phyloP scores from a whole-genome alignment of 2,888 invertebrate genomes.

The Tricholauxania praeusta region DNA sequence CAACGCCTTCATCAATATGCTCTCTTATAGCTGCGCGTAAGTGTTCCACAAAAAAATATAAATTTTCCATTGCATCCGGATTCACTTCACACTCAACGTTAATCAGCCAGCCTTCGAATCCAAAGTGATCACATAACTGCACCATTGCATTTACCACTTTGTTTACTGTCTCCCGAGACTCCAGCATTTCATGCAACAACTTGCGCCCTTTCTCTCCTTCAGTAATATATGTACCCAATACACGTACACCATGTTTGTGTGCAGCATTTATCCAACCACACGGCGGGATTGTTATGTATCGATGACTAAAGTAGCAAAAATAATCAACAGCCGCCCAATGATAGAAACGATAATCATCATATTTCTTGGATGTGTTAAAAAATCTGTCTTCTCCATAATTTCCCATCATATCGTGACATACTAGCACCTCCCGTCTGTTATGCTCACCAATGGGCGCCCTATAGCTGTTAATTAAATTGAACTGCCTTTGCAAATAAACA shows the following conservation, averaged over 20 bases:
- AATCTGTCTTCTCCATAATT: conserved; percentile 94
- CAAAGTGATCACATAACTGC: conserved; percentile 77
- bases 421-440: conserved; percentile 75
- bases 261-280: conserved; percentile 92
- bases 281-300: conserved; percentile 95
- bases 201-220: conserved; percentile 78
- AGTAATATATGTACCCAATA: conserved; percentile 93
- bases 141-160: conserved; percentile 78
- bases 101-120: conserved; percentile 97
- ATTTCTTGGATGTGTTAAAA: conserved; percentile 76
- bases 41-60: conserved; percentile 58
- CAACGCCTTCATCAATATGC: conserved; percentile 71
- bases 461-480: conserved; percentile 54
- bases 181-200: conserved; percentile 78
- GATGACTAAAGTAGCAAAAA: conserved; percentile 97
- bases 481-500: conserved; percentile 56
- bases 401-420: conserved; percentile 97
- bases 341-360: conserved; percentile 86
- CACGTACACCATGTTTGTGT: conserved; percentile 89
- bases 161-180: conserved; percentile 71
- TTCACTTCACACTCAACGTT: conserved; percentile 89
- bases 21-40: conserved; percentile 51
- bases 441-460: conserved; percentile 50
- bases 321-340: conserved; percentile 94
- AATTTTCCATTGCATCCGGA: conserved; percentile 53